Percentiles rank a stretch among this genome's conserved stretches.
Evolutionary conservation across 2,888 invertebrate genomes (phyloP).

Genomic region (Drosophila meridiana): DNA sequence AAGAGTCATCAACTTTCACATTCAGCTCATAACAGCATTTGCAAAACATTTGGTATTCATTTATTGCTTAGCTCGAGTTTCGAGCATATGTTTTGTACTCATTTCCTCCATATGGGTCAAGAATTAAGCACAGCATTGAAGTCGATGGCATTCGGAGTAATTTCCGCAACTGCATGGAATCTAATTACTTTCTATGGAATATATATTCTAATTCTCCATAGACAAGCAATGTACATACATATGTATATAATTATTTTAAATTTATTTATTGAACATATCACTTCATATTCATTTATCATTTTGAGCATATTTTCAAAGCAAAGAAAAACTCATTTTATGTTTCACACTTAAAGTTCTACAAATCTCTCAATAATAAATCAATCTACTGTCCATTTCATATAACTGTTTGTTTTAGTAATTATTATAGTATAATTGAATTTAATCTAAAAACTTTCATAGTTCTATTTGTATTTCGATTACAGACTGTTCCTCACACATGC

Average conservation of each 20-base stretch:
- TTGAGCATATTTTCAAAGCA: not conserved
- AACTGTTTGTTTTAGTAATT: not conserved
- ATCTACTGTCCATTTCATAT: not conserved
- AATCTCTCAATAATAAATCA: not conserved
- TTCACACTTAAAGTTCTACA: not conserved
- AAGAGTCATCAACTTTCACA: constrained; percentile 46
- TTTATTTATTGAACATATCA: not conserved
- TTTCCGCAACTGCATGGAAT: not conserved
- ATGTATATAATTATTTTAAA: not conserved
- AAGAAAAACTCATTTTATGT: not conserved
- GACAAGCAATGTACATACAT: not conserved
- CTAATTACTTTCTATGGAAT: not conserved
- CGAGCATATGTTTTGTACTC: not conserved
- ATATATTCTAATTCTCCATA: not conserved
- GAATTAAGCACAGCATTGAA: constrained; percentile 29
- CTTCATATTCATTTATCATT: not conserved
- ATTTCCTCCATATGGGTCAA: constrained; percentile 38
- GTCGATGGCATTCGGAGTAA: constrained; percentile 15
- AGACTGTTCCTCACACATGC: not conserved
- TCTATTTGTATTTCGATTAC: constrained; percentile 26
- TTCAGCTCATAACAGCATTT: constrained; percentile 13
- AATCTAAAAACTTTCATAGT: constrained; percentile 1
- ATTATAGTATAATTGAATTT: not conserved
- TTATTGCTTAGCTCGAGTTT: constrained; percentile 22
- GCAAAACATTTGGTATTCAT: constrained; percentile 27